A percentile compares a stretch with the other conserved stretches of the same genome.
Conservation (phyloP, 1,140 invertebrate species). For the Drosophila insularis region DNA sequence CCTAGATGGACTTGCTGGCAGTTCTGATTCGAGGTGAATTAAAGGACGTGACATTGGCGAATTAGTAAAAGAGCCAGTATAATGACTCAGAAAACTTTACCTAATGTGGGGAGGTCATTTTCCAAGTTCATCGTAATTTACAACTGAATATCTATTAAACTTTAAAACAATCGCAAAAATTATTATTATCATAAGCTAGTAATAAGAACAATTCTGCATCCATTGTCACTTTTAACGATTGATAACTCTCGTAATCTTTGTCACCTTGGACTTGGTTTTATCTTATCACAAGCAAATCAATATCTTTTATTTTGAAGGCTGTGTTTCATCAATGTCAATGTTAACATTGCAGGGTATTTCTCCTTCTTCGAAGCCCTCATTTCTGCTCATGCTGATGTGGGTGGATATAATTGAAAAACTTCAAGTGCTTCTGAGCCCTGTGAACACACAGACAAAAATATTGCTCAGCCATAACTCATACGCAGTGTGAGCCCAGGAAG, state of each 20-base stretch:
- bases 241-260: background rate
- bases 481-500: slow-evolving; percentile 44
- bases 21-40: too few relatives aligned
- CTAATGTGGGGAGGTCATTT: too few relatives aligned
- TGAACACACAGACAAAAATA: slow-evolving; percentile 26
- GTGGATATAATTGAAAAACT: slow-evolving; percentile 71
- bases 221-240: background rate
- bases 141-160: too few relatives aligned
- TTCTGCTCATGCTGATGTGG: slow-evolving; percentile 46
- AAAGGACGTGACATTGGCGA: too few relatives aligned
- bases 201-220: too few relatives aligned
- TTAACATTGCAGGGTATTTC: slow-evolving; percentile 5
- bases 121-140: too few relatives aligned
- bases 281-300: background rate
- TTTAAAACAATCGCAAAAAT: too few relatives aligned
- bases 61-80: too few relatives aligned
- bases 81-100: too few relatives aligned
- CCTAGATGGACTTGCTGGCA: too few relatives aligned
- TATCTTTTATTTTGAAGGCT: background rate
- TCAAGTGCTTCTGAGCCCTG: slow-evolving; percentile 36
- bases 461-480: slow-evolving; percentile 59
- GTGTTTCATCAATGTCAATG: slow-evolving; percentile 41
- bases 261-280: background rate
- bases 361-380: background rate
- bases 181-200: too few relatives aligned